Percentiles rank a stretch among this genome's conserved stretches.
phyloP scores from a whole-genome alignment of 2,113 vertebrate species.

The Tringa solitaria region DNA sequence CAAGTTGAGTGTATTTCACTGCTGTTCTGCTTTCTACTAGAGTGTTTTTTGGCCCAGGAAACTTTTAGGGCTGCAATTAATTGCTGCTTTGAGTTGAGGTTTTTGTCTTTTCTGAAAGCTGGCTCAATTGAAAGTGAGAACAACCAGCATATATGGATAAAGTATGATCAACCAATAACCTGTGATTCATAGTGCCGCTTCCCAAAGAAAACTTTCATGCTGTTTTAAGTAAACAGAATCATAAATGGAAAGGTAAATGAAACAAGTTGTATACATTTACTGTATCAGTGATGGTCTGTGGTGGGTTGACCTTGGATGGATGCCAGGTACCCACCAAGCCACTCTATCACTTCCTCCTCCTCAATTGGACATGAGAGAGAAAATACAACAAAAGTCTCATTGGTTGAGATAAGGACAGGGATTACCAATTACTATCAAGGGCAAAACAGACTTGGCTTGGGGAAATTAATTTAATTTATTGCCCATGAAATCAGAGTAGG shows the following conservation, averaged over 20 bases:
- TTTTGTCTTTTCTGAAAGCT: not conserved
- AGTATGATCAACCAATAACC: not conserved
- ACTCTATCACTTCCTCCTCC: not conserved
- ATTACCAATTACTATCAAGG: not conserved
- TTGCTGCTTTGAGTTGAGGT: not conserved
- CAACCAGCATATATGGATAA: not conserved
- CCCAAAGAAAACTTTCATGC: not conserved
- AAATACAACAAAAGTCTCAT: not conserved
- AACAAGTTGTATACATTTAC: not conserved
- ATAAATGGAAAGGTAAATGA: not conserved
- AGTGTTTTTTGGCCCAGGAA: not conserved
- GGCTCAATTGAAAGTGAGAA: not conserved
- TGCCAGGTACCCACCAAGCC: not conserved
- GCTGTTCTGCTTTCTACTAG: not conserved
- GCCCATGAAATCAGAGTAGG: not conserved
- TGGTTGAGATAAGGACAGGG: not conserved
- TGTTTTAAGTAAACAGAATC: not conserved
- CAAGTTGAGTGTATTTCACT: not conserved
- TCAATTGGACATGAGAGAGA: not conserved
- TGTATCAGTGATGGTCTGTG: not conserved
- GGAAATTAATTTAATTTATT: not conserved
- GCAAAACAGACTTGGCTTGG: not conserved
- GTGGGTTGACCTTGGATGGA: not conserved
- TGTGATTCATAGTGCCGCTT: not conserved
- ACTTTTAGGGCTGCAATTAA: not conserved